phyloP scores from a whole-genome alignment of 1,140 invertebrate species.

The Drosophila novamexicana region DNA sequence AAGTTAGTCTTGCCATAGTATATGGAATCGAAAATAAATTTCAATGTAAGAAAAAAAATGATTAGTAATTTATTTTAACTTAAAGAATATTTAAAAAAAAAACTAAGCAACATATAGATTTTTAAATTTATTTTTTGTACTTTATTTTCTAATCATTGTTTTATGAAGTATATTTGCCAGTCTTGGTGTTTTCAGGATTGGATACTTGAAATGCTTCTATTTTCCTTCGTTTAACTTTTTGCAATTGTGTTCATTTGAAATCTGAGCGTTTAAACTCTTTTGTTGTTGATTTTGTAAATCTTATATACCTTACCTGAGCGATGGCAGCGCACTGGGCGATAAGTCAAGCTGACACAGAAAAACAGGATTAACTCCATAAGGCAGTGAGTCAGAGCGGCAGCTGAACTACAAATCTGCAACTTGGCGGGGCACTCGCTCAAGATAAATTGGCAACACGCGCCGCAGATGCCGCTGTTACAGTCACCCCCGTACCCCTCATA shows the following conservation, averaged over 20 bases:
- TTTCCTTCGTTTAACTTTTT: background rate
- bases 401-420: constrained; percentile 49
- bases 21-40: no score
- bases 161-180: no score
- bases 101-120: background rate
- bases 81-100: background rate
- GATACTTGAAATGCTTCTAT: background rate
- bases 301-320: constrained; percentile 4
- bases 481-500: background rate
- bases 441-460: constrained; percentile 80
- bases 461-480: constrained; percentile 33
- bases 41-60: no score
- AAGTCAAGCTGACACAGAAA: constrained; percentile 46
- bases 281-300: background rate
- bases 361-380: constrained; percentile 64
- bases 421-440: constrained; percentile 61
- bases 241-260: background rate
- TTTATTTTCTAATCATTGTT: background rate
- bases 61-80: no score
- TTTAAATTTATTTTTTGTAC: background rate
- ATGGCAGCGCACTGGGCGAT: constrained; percentile 27
- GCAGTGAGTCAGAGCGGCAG: constrained; percentile 62
- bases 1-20: no score
- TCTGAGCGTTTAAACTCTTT: background rate
- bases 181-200: no score